phyloP scores from a whole-genome alignment of 2,797 vertebrate genomes.

The Geotrypetes seraphini region DNA sequence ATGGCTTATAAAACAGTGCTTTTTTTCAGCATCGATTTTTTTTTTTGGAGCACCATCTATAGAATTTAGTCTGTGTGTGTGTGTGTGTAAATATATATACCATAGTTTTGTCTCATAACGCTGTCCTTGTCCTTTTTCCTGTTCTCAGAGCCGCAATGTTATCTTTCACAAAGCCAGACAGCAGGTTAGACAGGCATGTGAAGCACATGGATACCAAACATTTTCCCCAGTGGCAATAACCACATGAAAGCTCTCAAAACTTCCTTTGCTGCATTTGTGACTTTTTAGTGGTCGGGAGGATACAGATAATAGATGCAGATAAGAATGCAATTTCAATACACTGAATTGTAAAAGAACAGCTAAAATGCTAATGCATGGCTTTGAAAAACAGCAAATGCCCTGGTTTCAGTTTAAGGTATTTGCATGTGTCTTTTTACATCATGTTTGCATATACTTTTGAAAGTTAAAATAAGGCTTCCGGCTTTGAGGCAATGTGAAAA shows the following conservation, averaged over 20 bases:
- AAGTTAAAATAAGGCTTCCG: constrained; percentile 15
- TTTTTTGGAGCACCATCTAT: too few relatives aligned
- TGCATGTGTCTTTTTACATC: constrained; percentile 16
- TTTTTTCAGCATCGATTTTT: too few relatives aligned
- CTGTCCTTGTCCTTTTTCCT: too few relatives aligned
- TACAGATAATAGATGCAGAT: constrained; percentile 37
- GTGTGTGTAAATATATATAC: too few relatives aligned
- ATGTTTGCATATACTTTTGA: constrained; percentile 5
- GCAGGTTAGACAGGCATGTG: constrained; percentile 13
- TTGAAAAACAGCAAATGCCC: constrained; percentile 22
- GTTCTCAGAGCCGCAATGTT: not conserved
- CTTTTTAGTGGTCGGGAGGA: constrained; percentile 22
- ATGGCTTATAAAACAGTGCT: too few relatives aligned
- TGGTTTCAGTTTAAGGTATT: constrained; percentile 9
- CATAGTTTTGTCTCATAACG: too few relatives aligned
- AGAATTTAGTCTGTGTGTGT: too few relatives aligned
- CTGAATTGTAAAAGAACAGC: constrained; percentile 24
- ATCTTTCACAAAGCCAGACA: constrained; percentile 13
- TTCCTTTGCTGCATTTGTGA: constrained; percentile 17
- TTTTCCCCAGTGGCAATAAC: constrained; percentile 27
- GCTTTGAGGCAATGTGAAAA: constrained; percentile 17
- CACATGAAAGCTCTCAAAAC: constrained; percentile 25
- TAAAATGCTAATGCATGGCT: constrained; percentile 18
- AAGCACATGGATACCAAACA: constrained; percentile 15
- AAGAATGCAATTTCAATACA: constrained; percentile 31